Base-by-base conservation (phyloP, 2,888 invertebrate genomes). In the Lasioglossum vierecki region DNA sequence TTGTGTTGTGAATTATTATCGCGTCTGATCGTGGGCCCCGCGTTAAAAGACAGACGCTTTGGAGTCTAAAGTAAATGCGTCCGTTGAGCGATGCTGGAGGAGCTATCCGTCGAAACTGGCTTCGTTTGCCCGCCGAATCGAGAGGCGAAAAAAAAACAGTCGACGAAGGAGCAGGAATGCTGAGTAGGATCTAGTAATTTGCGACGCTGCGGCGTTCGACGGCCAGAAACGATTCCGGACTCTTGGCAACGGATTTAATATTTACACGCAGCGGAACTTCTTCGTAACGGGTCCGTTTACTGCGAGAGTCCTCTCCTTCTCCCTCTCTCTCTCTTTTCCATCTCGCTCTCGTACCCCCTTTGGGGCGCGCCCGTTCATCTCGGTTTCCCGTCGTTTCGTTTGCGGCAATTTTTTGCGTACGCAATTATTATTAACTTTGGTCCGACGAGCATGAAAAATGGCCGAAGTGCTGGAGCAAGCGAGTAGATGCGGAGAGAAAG, bases 391-490 rank as follows among this genome's bases (percentile, higher is more conserved):
- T 41, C 81, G 74, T 80, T 41, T 57, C 80, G 72, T 75, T 78
- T 18, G 60, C 81, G 41, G 70, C 60, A 63, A 49, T 77, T 85
- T 88, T 89, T 87, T 79, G 82, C 74, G 78, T 68, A 73, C 44
- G 87, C 82, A 82, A 89, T 89, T 89, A 87, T 89, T 87, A 87
- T 87, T 87, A 87, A 88, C 66, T 76, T 76, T 30, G 77, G 60
- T 39, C 39, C 66, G 66, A 46, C 79, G 71, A 79, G 78, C 44
- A 57, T 13, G 74, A 71, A 35, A 57, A 71, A 35, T n/a, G 73
- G 72, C 68, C 46, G 26, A 53, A 53, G n/a, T 9, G 35, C 66
- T 18, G 18, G 22, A 35, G 35, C n/a, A 22, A 26, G 60, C n/a
- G 26, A 60, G 60, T 18, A 35, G 18, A 35, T 9, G 26, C 11